Evolutionary conservation across 37 sponge, comb jelly and placozoan genomes (phyloP).

Genomic region (Oopsacas minuta): DNA sequence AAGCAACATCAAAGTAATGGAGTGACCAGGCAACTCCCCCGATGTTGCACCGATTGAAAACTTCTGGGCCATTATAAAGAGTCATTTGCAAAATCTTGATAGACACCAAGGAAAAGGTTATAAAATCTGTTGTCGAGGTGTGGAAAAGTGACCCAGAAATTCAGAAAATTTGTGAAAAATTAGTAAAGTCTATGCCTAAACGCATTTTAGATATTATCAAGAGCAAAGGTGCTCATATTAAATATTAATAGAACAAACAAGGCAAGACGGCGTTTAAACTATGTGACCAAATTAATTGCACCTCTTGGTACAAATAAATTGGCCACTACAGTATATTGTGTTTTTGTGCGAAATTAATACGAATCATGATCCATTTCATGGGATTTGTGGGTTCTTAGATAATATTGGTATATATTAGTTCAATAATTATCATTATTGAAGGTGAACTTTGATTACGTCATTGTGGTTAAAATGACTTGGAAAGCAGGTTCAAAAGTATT

Average conservation of each 20-base stretch:
- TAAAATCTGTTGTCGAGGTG: conserved; percentile 7
- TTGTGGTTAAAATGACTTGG: too few relatives aligned
- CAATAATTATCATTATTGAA: too few relatives aligned
- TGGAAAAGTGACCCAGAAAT: conserved; percentile 5
- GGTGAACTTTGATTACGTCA: too few relatives aligned
- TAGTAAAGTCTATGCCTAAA: conserved; percentile 2
- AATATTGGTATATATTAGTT: too few relatives aligned
- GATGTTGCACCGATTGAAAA: conserved; percentile 22
- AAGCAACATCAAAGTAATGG: not conserved
- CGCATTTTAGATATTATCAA: not conserved
- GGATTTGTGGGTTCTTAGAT: too few relatives aligned
- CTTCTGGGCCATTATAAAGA: conserved; percentile 6
- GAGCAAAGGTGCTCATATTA: conserved; percentile 17
- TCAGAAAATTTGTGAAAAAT: not conserved
- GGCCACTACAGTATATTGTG: conserved; percentile 19
- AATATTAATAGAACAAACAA: conserved; percentile 13
- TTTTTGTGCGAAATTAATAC: too few relatives aligned
- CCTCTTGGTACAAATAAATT: not conserved
- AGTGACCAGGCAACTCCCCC: conserved; percentile 20
- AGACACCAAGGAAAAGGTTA: not conserved
- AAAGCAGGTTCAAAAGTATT: too few relatives aligned
- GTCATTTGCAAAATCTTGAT: not conserved
- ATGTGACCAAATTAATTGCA: not conserved
- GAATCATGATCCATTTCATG: too few relatives aligned
- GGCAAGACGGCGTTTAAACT: too few relatives aligned